These are phyloP conservation scores for Lycorma delicatula DNA, from an alignment of 1,140 invertebrate species.

Conservation along the genomic window DNA sequence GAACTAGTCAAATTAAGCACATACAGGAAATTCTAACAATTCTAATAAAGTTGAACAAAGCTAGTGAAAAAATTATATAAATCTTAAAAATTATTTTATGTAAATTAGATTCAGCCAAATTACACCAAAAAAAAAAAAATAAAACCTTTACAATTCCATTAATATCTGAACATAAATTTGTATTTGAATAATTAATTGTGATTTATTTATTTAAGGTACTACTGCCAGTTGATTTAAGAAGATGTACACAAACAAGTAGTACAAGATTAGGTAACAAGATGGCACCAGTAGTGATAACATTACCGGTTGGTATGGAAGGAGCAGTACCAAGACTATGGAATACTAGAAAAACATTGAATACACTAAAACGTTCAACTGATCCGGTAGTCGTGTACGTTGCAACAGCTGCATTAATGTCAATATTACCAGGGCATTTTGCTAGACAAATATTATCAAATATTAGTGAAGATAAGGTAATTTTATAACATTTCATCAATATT, in stretches of 20 bases:
- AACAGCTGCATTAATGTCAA: conserved; percentile 36
- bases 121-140: too few species aligned
- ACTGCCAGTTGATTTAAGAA: conserved; percentile 43
- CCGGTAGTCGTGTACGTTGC: conserved; percentile 44
- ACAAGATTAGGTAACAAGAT: conserved; percentile 39
- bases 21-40: too few species aligned
- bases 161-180: too few species aligned
- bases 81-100: too few species aligned
- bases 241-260: conserved; percentile 25
- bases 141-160: too few species aligned
- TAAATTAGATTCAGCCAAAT: too few species aligned
- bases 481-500: background rate
- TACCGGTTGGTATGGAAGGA: conserved; percentile 47
- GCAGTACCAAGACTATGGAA: conserved; percentile 52
- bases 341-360: conserved; percentile 38
- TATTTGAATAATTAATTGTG: too few species aligned
- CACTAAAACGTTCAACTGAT: conserved; percentile 36
- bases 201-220: too few species aligned
- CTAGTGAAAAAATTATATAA: too few species aligned
- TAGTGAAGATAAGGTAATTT: conserved; percentile 22
- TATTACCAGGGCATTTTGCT: conserved; percentile 32
- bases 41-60: too few species aligned
- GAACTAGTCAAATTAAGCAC: too few species aligned
- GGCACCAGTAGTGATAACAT: conserved; percentile 38
- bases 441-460: conserved; percentile 27